These are phyloP conservation scores for Thysanoteuthis rhombus DNA, from an alignment of 2,888 invertebrate genomes.

Conservation along the genomic window DNA sequence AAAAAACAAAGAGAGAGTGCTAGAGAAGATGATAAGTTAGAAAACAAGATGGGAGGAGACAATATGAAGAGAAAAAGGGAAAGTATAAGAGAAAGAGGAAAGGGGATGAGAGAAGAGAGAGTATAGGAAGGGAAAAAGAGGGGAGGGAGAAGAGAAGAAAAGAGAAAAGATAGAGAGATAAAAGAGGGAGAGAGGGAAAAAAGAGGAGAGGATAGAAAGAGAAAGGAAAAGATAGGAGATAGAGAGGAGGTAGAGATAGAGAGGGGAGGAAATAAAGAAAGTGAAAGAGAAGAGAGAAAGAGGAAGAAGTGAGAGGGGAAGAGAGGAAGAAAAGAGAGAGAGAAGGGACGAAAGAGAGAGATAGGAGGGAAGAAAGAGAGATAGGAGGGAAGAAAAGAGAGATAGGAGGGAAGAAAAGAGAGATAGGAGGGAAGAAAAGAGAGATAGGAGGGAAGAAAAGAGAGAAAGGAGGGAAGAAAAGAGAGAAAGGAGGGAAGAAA, in stretches of 20 bases:
- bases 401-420: neutral
- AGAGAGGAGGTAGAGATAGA: accelerated
- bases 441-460: accelerated
- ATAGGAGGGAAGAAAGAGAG: neutral
- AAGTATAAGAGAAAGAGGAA: neutral
- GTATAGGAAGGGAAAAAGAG: too few relatives aligned
- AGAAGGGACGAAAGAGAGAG: accelerated
- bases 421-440: too few relatives aligned
- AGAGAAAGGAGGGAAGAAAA: neutral
- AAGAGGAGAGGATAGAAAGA: neutral
- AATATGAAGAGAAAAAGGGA: neutral
- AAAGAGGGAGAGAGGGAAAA: neutral
- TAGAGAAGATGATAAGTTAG: too few relatives aligned
- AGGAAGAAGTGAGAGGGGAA: neutral
- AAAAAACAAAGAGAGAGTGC: too few relatives aligned
- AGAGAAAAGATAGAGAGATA: too few relatives aligned
- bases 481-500: accelerated
- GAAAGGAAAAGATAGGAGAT: accelerated
- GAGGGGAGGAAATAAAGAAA: neutral
- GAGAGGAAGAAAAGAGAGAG: too few relatives aligned
- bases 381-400: neutral
- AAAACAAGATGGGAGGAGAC: too few relatives aligned
- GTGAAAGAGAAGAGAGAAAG: neutral
- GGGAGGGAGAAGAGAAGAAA: too few relatives aligned
- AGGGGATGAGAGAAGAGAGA: neutral